Base-by-base conservation (phyloP, 2,797 vertebrate genomes). In the Distichodus sexfasciatus region DNA sequence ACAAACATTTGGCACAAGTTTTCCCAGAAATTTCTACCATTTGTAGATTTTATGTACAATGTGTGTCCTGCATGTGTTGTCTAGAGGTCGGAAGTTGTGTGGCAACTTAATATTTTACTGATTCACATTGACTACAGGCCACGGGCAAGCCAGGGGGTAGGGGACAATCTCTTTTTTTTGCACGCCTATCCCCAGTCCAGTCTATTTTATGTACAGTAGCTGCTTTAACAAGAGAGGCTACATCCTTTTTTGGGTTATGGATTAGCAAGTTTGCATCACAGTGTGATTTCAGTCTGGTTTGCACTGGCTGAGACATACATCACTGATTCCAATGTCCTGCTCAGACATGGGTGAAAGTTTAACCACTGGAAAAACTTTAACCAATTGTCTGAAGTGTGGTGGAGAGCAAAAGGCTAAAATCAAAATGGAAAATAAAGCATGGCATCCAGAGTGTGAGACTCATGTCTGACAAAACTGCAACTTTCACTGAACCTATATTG, bases 331-430 rank as follows among this genome's bases (percentile, higher is more conserved):
- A 10, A 6, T 4, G 33, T 31, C 41, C 19, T 53, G 28, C n/a
- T 41, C 38, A 54, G 31, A 29, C 14, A 1, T 17, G 21, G 48
- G 14, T 54, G 53, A 41, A 51, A 33, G 19, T n/a, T 41, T 58
- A 72, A 59, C 62, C 23, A 26, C 10, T 12, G 14, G 38, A 62
- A 35, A 66, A 63, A 44, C 40, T 66, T 59, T 44, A 66, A 66
- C 61, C 21, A 63, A 36, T 35, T n/a, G 31, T 3, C 17, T 36
- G 1, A n/a, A 57, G 54, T 21, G 31, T 57, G 19, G 15, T 57
- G 29, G 17, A 23, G 28, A 35, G 19, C 17, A 38, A 14, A 38
- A 23, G 24, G 1, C 14, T 51, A 28, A 51, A 14, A 29, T 14
- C 2, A 26, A 5, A 51, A 7, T 28, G 11, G 48, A 53, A 33